Evolutionary conservation across 2,113 vertebrate genomes (phyloP), one percentile per base, ranked within the genome.

Genomic region (Phalacrocorax carbo): DNA sequence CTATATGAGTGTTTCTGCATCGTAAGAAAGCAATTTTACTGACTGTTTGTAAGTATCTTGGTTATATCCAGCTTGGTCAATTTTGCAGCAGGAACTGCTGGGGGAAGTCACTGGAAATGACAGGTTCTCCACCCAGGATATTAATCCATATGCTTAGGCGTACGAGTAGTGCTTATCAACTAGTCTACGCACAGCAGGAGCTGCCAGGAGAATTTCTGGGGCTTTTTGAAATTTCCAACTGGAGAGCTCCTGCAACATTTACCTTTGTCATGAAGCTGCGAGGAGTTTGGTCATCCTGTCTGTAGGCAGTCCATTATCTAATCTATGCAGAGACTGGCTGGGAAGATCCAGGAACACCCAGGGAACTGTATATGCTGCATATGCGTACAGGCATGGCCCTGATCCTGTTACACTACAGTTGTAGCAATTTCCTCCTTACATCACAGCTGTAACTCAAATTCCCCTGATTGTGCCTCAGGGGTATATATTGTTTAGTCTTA

Each of bases 61-160:
- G 21, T 82, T 96, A 7, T 23, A 83, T 80, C 14, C 34, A 62
- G 11, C 78, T 88, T 81, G 49, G 61, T 82, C 60, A 89, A 25
- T 87, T 94, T 92, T 91, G 44, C 15, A 82, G 51, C 22, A 81
- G 44, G 65, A 86, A 36, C 48, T 95, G 61, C 83, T 82, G 65
- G 42, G 72, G 52, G 65, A 82, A 91, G 51, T 95, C 57, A 60
- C 48, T 97, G 83, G 40, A 94, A 95, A 84, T 86, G 93, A 82
- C 77, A 93, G 48, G 5, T 95, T 64, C n/a, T 96, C n/a, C 69
- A 86, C 26, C 26, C 46, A 71, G 42, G 68, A 42, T 92, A 81
- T 95, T 86, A 94, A 92, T 78, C 77, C 49, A 19, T 88, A 71
- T 51, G 69, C 51, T 92, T 78, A 75, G 38, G 48, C 58, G 51